Percentiles rank a stretch among this genome's conserved stretches.
These are phyloP conservation scores for Thaumetopoea pityocampa DNA, from an alignment of 1,140 invertebrate genomes.

Conservation along the genomic window DNA sequence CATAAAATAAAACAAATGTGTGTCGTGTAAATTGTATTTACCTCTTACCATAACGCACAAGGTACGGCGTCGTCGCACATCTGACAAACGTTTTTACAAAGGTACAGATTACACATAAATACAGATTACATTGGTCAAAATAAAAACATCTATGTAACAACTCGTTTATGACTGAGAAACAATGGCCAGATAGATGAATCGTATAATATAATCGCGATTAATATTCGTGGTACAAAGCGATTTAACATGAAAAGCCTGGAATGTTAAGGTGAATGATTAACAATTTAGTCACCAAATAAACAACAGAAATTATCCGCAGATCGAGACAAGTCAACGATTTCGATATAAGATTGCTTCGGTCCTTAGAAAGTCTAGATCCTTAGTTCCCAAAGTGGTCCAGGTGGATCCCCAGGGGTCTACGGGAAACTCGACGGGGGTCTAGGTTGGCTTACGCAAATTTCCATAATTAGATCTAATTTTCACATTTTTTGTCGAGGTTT, in stretches of 20 bases:
- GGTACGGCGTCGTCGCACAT: conserved; percentile 57
- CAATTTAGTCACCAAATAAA: too few species aligned
- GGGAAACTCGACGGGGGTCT: too few species aligned
- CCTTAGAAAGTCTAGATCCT: too few species aligned
- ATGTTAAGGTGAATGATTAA: conserved; percentile 39
- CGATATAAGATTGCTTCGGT: too few species aligned
- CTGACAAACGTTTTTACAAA: conserved; percentile 67
- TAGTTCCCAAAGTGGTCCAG: too few species aligned
- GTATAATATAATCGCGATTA: conserved; percentile 24
- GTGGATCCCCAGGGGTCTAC: too few species aligned
- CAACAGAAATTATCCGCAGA: too few species aligned
- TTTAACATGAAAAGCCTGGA: conserved; percentile 52
- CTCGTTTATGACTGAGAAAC: conserved; percentile 30
- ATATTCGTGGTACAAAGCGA: conserved; percentile 33
- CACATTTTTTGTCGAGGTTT: too few species aligned
- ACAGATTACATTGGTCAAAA: conserved; percentile 72
- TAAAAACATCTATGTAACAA: conserved; percentile 54
- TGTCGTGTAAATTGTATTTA: conserved; percentile 75
- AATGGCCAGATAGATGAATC: conserved; percentile 27
- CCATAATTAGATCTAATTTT: too few species aligned
- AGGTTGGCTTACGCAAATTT: too few species aligned
- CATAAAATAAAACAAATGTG: conserved; percentile 41
- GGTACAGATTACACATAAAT: conserved; percentile 51
- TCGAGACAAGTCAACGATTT: too few species aligned
- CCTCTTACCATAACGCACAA: conserved; percentile 66